phyloP scores from a whole-genome alignment of 2,888 invertebrate species.

The Anodontia alba region DNA sequence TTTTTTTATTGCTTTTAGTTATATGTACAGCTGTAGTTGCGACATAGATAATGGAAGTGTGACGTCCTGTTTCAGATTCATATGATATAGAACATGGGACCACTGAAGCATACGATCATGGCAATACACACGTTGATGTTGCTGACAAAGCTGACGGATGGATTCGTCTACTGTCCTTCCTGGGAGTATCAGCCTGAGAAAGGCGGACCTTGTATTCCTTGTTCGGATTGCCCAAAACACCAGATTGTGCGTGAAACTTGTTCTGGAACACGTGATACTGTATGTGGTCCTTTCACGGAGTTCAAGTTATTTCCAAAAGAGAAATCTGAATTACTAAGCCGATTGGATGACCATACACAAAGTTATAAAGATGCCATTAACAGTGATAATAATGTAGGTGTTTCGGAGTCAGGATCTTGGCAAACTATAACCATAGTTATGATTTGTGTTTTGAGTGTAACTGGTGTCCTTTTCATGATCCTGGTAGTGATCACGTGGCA shows the following conservation, averaged over 20 bases:
- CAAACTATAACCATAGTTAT: conserved; percentile 50
- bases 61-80: too few relatives aligned
- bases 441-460: conserved; percentile 41
- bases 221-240: conserved; percentile 49
- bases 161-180: conserved; percentile 27
- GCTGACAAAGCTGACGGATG: neutral
- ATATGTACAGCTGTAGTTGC: too few relatives aligned
- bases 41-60: too few relatives aligned
- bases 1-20: too few relatives aligned
- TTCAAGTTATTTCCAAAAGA: conserved; percentile 35
- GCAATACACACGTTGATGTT: neutral
- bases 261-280: conserved; percentile 42
- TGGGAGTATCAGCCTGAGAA: conserved; percentile 38
- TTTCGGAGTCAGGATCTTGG: conserved; percentile 26
- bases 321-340: neutral
- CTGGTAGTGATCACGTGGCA: conserved; percentile 42
- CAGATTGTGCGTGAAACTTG: conserved; percentile 57
- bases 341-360: neutral
- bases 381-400: conserved; percentile 4
- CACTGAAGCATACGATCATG: neutral
- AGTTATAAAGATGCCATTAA: neutral
- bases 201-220: conserved; percentile 29
- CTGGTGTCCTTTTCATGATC: conserved; percentile 38
- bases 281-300: conserved; percentile 54
- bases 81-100: neutral